These are phyloP conservation scores for Cephus spinipes DNA, from an alignment of 2,888 invertebrate genomes.

Conservation along the genomic window DNA sequence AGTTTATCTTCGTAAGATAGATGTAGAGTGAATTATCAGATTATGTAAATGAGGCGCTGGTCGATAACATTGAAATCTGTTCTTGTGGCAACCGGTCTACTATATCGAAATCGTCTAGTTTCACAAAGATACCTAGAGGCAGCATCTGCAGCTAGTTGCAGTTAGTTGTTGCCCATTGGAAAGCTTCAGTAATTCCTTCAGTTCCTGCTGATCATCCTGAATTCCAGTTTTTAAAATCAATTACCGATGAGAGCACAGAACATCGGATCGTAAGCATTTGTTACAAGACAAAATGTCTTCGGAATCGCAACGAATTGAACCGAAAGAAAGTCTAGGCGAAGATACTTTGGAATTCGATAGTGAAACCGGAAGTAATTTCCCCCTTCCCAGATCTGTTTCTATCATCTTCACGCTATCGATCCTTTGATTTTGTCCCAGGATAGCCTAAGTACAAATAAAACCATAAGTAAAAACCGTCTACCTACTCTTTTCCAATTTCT, in stretches of 20 bases:
- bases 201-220: too few species aligned
- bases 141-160: too few species aligned
- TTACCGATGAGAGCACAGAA: background rate
- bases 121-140: too few species aligned
- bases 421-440: constrained; percentile 26
- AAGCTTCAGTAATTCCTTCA: too few species aligned
- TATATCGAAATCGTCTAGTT: too few species aligned
- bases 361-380: constrained; percentile 21
- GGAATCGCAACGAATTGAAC: background rate
- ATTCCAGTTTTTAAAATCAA: background rate
- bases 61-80: too few species aligned
- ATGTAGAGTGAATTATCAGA: too few species aligned
- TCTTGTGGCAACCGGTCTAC: too few species aligned
- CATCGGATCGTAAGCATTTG: background rate
- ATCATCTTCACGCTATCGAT: constrained; percentile 16
- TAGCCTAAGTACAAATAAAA: constrained; percentile 22
- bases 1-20: too few species aligned
- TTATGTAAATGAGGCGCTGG: too few species aligned
- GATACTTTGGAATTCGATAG: constrained; percentile 13
- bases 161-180: too few species aligned
- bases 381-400: background rate
- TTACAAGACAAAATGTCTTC: background rate
- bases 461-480: background rate
- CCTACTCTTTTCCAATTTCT: background rate
- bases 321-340: background rate